These are phyloP conservation scores for Babylonia areolata DNA, from an alignment of 1,140 invertebrate genomes.

Conservation along the genomic window DNA sequence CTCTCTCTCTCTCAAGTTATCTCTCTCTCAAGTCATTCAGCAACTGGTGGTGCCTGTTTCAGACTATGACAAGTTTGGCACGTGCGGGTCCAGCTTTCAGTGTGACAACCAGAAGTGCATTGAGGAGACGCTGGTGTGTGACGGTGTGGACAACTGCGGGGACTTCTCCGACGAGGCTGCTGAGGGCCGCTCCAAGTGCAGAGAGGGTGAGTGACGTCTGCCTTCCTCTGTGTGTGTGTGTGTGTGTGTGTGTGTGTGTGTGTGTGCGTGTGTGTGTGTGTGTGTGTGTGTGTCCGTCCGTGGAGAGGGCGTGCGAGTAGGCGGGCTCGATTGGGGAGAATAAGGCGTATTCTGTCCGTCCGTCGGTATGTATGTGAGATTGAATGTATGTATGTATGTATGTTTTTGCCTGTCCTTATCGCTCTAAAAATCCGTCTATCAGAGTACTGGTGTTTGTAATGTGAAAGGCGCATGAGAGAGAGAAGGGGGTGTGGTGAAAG, in stretches of 20 bases:
- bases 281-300: slow-evolving; percentile 11
- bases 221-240: not conserved
- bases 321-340: too few relatives aligned
- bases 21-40: not conserved
- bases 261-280: not conserved
- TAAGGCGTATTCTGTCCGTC: not conserved
- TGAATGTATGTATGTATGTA: too few relatives aligned
- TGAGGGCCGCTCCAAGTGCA: slow-evolving; percentile 64
- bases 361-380: too few relatives aligned
- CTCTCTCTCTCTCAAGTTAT: not conserved
- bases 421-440: too few relatives aligned
- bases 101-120: slow-evolving; percentile 72
- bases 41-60: slow-evolving; percentile 53
- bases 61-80: slow-evolving; percentile 64
- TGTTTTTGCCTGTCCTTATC: too few relatives aligned
- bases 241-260: too few relatives aligned
- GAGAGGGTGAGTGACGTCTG: slow-evolving; percentile 38
- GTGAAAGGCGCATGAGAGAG: too few relatives aligned
- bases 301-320: too few relatives aligned
- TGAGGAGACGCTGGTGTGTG: slow-evolving; percentile 68
- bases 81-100: slow-evolving; percentile 67
- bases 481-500: too few relatives aligned
- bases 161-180: slow-evolving; percentile 69
- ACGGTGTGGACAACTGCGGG: slow-evolving; percentile 71
- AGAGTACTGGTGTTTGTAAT: too few relatives aligned